Evolutionary conservation across 2,797 vertebrate species (phyloP).

Genomic region (Pangasius djambal): DNA sequence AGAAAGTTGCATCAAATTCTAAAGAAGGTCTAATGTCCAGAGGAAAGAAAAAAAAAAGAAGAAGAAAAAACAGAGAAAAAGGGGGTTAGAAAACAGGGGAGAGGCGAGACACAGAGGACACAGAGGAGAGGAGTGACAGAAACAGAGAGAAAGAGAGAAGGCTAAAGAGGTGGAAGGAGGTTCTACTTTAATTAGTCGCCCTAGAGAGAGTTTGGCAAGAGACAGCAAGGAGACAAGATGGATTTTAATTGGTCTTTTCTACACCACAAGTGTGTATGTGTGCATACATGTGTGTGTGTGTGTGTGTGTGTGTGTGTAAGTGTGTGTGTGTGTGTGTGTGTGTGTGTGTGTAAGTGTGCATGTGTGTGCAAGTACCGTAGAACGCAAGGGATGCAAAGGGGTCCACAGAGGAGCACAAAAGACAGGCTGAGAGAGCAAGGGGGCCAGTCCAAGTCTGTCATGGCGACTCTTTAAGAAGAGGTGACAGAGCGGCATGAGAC

Average conservation of each 20-base stretch:
- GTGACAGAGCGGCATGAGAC: slow-evolving; percentile 72
- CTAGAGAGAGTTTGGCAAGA: slow-evolving; percentile 72
- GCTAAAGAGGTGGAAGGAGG: slow-evolving; percentile 48
- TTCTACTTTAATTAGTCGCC: slow-evolving; percentile 78
- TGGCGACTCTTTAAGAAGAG: slow-evolving; percentile 75
- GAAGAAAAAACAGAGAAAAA: slow-evolving; percentile 42
- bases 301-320: slow-evolving; percentile 57
- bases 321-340: slow-evolving; percentile 57
- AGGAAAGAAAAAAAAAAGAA: slow-evolving; percentile 28
- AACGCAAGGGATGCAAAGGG: slow-evolving; percentile 37
- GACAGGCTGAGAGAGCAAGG: slow-evolving; percentile 67
- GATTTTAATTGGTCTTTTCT: slow-evolving; percentile 80
- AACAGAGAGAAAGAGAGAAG: slow-evolving; percentile 35
- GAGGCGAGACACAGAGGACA: slow-evolving; percentile 41
- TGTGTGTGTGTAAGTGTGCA: slow-evolving; percentile 59
- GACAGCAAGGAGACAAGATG: slow-evolving; percentile 70
- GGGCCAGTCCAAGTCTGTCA: slow-evolving; percentile 71
- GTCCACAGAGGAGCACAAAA: slow-evolving; percentile 50
- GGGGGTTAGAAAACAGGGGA: slow-evolving; percentile 36
- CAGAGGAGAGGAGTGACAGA: slow-evolving; percentile 39
- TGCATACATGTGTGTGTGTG: slow-evolving; percentile 44
- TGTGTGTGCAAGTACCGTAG: slow-evolving; percentile 19
- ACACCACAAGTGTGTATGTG: slow-evolving; percentile 62
- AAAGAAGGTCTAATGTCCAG: slow-evolving; percentile 48
- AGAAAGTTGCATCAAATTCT: slow-evolving; percentile 50